These are phyloP conservation scores for Chaetodon trifasciatus DNA, from an alignment of 2,797 vertebrate genomes.

Conservation along the genomic window DNA sequence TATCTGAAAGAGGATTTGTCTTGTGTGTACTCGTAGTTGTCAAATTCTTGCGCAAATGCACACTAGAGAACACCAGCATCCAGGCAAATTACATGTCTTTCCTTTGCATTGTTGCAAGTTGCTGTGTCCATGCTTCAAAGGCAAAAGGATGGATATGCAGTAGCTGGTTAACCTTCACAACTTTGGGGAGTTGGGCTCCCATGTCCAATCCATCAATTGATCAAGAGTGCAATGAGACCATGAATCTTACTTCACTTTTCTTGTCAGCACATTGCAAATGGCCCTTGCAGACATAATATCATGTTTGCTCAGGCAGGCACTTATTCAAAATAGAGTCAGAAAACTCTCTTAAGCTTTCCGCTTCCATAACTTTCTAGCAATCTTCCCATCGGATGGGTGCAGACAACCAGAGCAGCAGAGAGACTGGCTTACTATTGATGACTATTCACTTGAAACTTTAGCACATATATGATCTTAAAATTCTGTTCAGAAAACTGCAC, in stretches of 20 bases:
- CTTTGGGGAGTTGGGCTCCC: constrained; percentile 67
- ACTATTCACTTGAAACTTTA: constrained; percentile 9
- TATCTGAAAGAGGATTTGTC: constrained; percentile 51
- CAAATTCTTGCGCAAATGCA: constrained; percentile 50
- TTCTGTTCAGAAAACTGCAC: background rate
- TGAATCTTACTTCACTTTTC: constrained; percentile 82
- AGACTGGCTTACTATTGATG: background rate
- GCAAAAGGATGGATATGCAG: constrained; percentile 62
- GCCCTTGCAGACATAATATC: constrained; percentile 56
- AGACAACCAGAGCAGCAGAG: constrained; percentile 7
- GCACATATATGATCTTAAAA: background rate
- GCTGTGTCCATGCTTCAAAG: constrained; percentile 28
- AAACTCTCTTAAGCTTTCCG: constrained; percentile 22
- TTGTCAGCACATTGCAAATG: constrained; percentile 71
- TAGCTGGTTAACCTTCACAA: constrained; percentile 81
- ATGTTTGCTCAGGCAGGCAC: constrained; percentile 56
- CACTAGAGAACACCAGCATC: constrained; percentile 44
- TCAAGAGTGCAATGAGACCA: constrained; percentile 74
- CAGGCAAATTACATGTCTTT: constrained; percentile 59
- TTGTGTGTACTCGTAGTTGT: constrained; percentile 44
- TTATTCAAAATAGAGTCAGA: constrained; percentile 50
- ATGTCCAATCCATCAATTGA: constrained; percentile 83
- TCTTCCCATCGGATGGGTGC: background rate
- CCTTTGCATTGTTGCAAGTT: constrained; percentile 23
- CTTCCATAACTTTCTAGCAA: background rate